Percentiles rank a stretch among this genome's conserved stretches.
These are phyloP conservation scores for Fistularia tabacaria DNA, from an alignment of 2,797 vertebrate species.

Conservation along the genomic window DNA sequence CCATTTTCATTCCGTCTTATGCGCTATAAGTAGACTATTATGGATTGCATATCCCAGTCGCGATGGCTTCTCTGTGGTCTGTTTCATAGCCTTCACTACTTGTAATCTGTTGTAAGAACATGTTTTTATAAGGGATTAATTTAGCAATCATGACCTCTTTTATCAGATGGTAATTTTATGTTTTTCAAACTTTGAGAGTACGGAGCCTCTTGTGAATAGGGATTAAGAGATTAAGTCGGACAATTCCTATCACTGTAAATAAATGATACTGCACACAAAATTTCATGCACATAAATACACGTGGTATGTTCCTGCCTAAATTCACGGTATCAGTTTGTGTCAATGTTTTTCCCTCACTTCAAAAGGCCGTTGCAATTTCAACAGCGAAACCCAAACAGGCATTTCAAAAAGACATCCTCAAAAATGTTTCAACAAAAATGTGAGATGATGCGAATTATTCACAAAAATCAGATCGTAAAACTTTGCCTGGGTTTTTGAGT, in stretches of 20 bases:
- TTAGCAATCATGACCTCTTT: constrained; percentile 71
- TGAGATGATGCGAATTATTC: no score
- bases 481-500: not conserved
- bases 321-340: no score
- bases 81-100: constrained; percentile 59
- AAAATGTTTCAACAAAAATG: no score
- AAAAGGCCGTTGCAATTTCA: no score
- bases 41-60: constrained; percentile 9
- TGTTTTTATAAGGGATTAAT: constrained; percentile 76
- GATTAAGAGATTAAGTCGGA: constrained; percentile 73
- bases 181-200: constrained; percentile 61
- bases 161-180: constrained; percentile 68
- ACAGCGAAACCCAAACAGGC: no score
- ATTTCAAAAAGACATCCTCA: no score
- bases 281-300: not conserved
- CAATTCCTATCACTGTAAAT: constrained; percentile 56
- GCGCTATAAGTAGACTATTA: no score
- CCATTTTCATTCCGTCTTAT: no score
- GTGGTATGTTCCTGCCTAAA: not conserved
- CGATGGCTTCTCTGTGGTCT: constrained; percentile 16
- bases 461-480: not conserved
- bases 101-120: constrained; percentile 78
- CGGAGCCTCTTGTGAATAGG: constrained; percentile 59
- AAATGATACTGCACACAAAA: constrained; percentile 17
- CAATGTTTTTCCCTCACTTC: no score